Evolutionary conservation across 2,113 vertebrate species (phyloP), one percentile per base, ranked within the genome.

Genomic region (Malurus elegans): DNA sequence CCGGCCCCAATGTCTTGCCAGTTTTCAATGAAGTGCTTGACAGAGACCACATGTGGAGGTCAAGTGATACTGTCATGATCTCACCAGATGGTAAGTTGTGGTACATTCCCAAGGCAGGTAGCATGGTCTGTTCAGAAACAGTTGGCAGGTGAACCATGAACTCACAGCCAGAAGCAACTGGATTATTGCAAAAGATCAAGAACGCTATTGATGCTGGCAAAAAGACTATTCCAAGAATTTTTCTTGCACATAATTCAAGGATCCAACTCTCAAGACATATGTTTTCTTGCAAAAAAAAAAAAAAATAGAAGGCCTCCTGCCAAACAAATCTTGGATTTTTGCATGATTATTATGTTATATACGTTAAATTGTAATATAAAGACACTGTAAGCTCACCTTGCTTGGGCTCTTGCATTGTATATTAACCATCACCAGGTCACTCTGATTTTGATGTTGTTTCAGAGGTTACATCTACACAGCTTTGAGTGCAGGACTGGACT

Each of bases 91-190:
- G 82, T 70, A 70, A 69, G 7, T 23, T 86, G 62, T 51, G 80
- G 90, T 90, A 67, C 91, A 78, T 90, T 96, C 96, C 95, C 90
- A 86, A 65, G 88, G 86, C 82, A 92, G 95, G 92, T 79, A 90
- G 82, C 53, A 79, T 26, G 74, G 88, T 60, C 56, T 70, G 44
- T 29, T 81, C 56, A 92, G 94, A 95, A 92, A 91, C 34, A 88
- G 82, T 13, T 96, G 92, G 96, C 95, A 97, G 75, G 75, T 90
- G 75, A 64, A 83, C 79, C 64, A 62, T 5, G 57, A 80, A 85
- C 70, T 82, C 36, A 65, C 42, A 93, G 82, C 81, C 79, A 91
- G 65, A 83, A 96, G 90, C 70, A 96, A 89, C 56, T 56, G 58
- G 45, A 87, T 65, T 80, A 75, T 56, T 90, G 84, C 73, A 90